Evolutionary conservation across 2,888 invertebrate species (phyloP).

Genomic region (Tiliacea aurago): DNA sequence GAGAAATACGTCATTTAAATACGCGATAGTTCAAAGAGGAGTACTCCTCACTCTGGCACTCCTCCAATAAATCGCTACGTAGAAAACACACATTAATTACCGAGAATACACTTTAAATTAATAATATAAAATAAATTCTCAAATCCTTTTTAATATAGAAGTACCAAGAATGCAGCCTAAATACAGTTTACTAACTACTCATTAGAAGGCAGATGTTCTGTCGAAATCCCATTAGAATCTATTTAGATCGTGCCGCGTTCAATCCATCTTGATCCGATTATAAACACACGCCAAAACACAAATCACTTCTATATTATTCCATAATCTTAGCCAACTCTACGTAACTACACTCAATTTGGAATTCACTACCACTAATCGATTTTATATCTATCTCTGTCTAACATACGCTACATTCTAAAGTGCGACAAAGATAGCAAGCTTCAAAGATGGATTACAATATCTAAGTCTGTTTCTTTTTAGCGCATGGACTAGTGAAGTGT

Average conservation of each 20-base stretch:
- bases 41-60: constrained; percentile 19
- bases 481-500: not conserved
- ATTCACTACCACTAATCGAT: constrained; percentile 40
- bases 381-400: constrained; percentile 42
- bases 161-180: constrained; percentile 41
- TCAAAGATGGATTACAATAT: not conserved
- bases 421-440: constrained; percentile 37
- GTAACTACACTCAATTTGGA: constrained; percentile 39
- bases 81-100: constrained; percentile 45
- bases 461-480: constrained; percentile 29
- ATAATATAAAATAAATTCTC: constrained; percentile 28
- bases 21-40: constrained; percentile 34
- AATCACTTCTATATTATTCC: constrained; percentile 53
- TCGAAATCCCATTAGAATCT: constrained; percentile 24
- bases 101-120: constrained; percentile 15
- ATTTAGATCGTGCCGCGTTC: constrained; percentile 17
- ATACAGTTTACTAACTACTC: constrained; percentile 18
- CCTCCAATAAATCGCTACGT: constrained; percentile 26
- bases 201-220: constrained; percentile 25
- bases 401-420: constrained; percentile 10
- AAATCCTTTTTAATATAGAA: not conserved
- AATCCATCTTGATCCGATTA: constrained; percentile 27
- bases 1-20: constrained; percentile 20
- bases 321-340: constrained; percentile 48
- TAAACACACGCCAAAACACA: constrained; percentile 36